Evolutionary conservation across 1,140 invertebrate genomes (phyloP).

Genomic region (Asobara japonica): DNA sequence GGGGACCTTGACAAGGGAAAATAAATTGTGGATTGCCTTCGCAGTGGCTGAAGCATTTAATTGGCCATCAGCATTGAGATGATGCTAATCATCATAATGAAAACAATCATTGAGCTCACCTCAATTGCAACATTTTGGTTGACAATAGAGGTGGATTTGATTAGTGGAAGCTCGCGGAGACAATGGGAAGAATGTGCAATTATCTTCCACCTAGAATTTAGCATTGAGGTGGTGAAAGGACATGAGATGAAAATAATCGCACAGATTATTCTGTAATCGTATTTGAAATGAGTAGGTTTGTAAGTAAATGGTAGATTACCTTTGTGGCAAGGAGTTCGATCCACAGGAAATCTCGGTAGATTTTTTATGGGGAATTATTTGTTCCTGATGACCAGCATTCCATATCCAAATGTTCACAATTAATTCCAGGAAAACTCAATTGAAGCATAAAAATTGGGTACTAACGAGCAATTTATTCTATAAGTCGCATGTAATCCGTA

Average conservation of each 20-base stretch:
- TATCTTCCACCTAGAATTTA: background rate
- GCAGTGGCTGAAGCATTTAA: constrained; percentile 41
- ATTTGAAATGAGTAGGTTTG: no score
- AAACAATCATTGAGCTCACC: background rate
- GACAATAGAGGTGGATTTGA: background rate
- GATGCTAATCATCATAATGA: background rate
- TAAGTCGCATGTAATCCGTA: background rate
- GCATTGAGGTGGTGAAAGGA: background rate
- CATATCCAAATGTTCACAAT: no score
- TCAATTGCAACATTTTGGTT: background rate
- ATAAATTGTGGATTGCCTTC: constrained; percentile 48
- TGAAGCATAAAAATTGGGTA: background rate
- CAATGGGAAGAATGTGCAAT: background rate
- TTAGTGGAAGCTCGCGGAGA: no score
- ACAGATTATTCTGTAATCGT: no score
- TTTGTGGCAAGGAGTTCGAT: no score
- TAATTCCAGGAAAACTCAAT: no score
- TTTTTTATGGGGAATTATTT: no score
- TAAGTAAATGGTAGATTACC: no score
- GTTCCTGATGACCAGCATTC: no score
- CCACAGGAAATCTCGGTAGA: no score
- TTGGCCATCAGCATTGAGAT: constrained; percentile 34
- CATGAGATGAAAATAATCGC: background rate
- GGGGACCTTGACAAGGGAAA: constrained; percentile 43
- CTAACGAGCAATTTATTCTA: background rate